Evolutionary conservation across 2,888 invertebrate genomes (phyloP).

Genomic region (Troides helena): DNA sequence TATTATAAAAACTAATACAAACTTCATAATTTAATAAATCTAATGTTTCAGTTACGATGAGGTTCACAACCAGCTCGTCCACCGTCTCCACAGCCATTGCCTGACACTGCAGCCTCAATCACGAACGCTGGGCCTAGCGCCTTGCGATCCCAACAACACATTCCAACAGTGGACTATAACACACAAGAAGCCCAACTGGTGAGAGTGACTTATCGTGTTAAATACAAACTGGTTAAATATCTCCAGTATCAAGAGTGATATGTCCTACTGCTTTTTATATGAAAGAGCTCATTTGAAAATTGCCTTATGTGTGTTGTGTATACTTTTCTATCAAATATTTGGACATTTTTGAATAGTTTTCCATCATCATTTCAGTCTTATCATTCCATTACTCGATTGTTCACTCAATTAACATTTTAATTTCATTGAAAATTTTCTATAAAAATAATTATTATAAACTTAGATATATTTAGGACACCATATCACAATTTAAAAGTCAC

Average conservation of each 20-base stretch:
- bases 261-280: too few species aligned
- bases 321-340: not conserved
- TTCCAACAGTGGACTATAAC: slow-evolving; percentile 93
- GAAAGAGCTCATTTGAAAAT: too few species aligned
- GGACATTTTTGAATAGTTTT: not conserved
- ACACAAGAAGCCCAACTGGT: slow-evolving; percentile 62
- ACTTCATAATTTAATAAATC: too few species aligned
- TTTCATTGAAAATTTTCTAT: too few species aligned
- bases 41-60: slow-evolving; percentile 83
- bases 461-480: too few species aligned
- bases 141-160: slow-evolving; percentile 91
- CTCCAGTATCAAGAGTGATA: too few species aligned
- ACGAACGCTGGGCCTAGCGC: slow-evolving; percentile 86
- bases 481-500: too few species aligned
- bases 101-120: slow-evolving; percentile 91
- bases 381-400: too few species aligned
- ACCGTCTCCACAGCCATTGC: slow-evolving; percentile 89
- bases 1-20: too few species aligned
- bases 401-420: too few species aligned
- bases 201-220: slow-evolving; percentile 35
- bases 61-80: slow-evolving; percentile 85
- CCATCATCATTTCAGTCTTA: not conserved
- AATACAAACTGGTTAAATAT: not conserved
- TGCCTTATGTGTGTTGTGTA: too few species aligned
- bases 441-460: too few species aligned